Evolutionary conservation across 2,888 invertebrate genomes (phyloP).

Genomic region (Pimpla rufipes): DNA sequence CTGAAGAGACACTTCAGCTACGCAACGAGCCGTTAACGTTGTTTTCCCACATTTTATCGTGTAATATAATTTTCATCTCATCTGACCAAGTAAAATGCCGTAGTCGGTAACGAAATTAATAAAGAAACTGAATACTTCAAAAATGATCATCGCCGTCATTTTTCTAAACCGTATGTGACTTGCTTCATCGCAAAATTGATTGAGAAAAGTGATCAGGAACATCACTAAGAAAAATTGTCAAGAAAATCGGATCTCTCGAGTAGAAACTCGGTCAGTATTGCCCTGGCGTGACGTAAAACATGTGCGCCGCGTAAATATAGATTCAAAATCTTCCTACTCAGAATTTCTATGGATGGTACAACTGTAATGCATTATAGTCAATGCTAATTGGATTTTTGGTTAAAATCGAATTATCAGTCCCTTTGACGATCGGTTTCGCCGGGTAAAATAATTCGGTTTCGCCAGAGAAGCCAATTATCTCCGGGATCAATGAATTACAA

Average conservation of each 20-base stretch:
- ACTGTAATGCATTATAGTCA: not conserved
- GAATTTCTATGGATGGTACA: not conserved
- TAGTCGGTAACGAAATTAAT: conserved; percentile 7
- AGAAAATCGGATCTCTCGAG: not conserved
- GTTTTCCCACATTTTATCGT: conserved; percentile 4
- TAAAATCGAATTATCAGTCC: not conserved
- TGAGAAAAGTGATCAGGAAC: too few species aligned
- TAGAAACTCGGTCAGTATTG: not conserved
- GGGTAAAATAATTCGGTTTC: not conserved
- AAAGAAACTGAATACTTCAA: not conserved
- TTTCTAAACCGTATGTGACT: not conserved
- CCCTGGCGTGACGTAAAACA: not conserved
- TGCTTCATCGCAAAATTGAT: too few species aligned
- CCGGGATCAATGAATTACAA: not conserved
- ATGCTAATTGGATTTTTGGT: not conserved
- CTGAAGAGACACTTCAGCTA: conserved; percentile 14
- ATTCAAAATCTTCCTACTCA: too few species aligned
- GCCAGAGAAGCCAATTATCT: not conserved
- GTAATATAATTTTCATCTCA: not conserved
- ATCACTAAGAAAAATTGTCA: not conserved
- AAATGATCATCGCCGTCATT: not conserved
- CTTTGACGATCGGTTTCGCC: not conserved
- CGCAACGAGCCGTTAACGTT: conserved; percentile 18
- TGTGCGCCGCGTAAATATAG: not conserved
- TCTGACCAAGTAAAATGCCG: not conserved